These are phyloP conservation scores for Drosophila austrosaltans DNA, from an alignment of 2,888 invertebrate genomes.

Conservation along the genomic window DNA sequence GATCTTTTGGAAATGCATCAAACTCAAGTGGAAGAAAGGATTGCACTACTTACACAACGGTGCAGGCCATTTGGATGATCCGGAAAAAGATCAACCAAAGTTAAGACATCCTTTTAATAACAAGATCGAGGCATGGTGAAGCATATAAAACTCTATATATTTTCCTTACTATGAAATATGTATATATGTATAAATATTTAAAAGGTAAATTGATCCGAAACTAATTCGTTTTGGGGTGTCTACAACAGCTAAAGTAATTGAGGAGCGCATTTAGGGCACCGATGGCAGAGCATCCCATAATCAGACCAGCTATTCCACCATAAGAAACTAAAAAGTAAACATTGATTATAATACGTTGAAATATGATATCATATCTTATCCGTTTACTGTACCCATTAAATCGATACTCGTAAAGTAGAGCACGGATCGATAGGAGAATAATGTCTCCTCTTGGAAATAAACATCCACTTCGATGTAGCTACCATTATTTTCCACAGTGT, in stretches of 20 bases:
- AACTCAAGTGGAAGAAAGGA: conserved; percentile 35
- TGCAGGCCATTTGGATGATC: conserved; percentile 24
- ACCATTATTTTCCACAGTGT: not conserved
- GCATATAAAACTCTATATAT: not conserved
- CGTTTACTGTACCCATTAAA: conserved; percentile 57
- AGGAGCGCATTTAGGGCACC: conserved; percentile 59
- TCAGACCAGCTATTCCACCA: conserved; percentile 63
- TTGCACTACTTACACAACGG: conserved; percentile 51
- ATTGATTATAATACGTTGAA: no score
- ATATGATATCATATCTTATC: not conserved
- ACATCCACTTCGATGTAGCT: conserved; percentile 56
- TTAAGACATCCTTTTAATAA: conserved; percentile 56
- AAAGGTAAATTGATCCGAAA: no score
- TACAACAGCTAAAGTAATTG: conserved; percentile 1
- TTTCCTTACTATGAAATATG: not conserved
- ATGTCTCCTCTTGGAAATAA: conserved; percentile 67
- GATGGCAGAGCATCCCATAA: conserved; percentile 69
- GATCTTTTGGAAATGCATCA: conserved; percentile 40
- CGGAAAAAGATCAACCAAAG: conserved; percentile 22
- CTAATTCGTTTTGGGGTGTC: not conserved
- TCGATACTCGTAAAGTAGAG: conserved; percentile 68
- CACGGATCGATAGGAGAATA: conserved; percentile 71
- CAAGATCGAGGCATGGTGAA: conserved; percentile 56
- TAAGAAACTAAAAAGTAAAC: conserved; percentile 57
- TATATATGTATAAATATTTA: not conserved